Evolutionary conservation across 2,888 invertebrate genomes (phyloP), one percentile per base, ranked within the genome.

Genomic region (Trimorus sp.): DNA sequence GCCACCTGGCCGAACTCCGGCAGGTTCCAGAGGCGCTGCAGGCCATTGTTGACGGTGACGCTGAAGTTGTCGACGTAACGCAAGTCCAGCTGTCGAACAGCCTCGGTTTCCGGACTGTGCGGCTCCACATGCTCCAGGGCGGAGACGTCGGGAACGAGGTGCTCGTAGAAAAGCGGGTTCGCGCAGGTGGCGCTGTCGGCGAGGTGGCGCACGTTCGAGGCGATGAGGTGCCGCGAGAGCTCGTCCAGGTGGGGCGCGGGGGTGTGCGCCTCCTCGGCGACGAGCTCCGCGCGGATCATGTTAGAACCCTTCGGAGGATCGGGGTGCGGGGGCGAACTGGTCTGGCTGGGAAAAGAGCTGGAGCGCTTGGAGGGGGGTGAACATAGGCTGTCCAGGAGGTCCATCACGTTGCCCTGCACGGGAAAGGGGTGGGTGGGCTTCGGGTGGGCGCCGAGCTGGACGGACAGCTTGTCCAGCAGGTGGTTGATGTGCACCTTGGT

Each of bases 91-190:
- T 87, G 87, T 51, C 88, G 86, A 1, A 89, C 77, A 0, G 87
- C 40, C 40, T 40, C 87, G 54, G 83, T 85, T 59, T 90, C 91
- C 1, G 86, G 86, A 48, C 80, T 84, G 9, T 79, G 80, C 6
- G 75, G 15, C 11, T 70, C 78, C 0, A 78, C 42, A 38, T 80
- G 77, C 0, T 62, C 14, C 0, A 76, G 1, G 42, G 79, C 62
- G 1, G 63, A 78, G 36, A 87, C 66, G 45, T 90, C 89, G 8
- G 90, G 89, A n/a, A 89, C 75, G 16, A 92, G 83, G 80, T 90
- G 89, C 37, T 88, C 87, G 83, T 91, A 92, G 7, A 92, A 83
- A 7, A 90, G 83, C 11, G 92, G 91, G 85, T 91, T 91, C 9
- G 91, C 86, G 63, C 90, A 88, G 51, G 83, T 86, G 56, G 89